phyloP scores from a whole-genome alignment of 2,113 vertebrate genomes.

The Myotis brandtii region DNA sequence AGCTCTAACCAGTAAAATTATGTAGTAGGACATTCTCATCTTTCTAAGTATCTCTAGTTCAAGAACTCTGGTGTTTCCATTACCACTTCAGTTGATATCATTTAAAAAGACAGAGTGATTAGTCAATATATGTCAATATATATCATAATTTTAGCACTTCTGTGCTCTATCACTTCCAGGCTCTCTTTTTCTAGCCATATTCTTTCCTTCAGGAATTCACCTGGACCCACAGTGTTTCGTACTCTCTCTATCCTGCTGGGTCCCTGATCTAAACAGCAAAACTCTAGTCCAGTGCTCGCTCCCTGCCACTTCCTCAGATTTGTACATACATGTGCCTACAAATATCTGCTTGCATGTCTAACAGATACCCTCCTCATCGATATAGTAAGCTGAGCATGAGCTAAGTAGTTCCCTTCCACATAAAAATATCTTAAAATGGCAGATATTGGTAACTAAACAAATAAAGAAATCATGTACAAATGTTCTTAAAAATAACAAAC shows the following conservation, averaged over 20 bases:
- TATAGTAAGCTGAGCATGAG: background rate
- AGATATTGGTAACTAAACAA: background rate
- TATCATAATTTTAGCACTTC: background rate
- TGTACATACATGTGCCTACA: background rate
- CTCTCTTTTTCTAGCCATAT: background rate
- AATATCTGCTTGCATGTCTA: background rate
- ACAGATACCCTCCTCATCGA: background rate
- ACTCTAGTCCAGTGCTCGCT: background rate
- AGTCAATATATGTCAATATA: background rate
- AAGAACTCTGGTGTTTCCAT: background rate
- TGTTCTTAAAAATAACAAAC: background rate
- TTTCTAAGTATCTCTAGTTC: background rate
- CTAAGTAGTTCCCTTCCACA: background rate
- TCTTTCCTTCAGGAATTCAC: background rate
- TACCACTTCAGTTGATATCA: background rate
- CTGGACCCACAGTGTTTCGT: background rate
- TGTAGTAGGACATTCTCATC: background rate
- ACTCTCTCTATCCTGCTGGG: background rate
- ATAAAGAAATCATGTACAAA: background rate
- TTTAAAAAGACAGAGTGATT: constrained; percentile 8
- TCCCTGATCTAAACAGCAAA: background rate
- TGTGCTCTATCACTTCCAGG: background rate
- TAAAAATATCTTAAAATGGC: constrained; percentile 7
- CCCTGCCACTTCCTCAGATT: background rate
- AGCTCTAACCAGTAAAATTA: background rate